A percentile compares a stretch with the other conserved stretches of the same genome.
Evolutionary conservation across 2,797 vertebrate genomes (phyloP).

Genomic region (Salarias fasciatus): DNA sequence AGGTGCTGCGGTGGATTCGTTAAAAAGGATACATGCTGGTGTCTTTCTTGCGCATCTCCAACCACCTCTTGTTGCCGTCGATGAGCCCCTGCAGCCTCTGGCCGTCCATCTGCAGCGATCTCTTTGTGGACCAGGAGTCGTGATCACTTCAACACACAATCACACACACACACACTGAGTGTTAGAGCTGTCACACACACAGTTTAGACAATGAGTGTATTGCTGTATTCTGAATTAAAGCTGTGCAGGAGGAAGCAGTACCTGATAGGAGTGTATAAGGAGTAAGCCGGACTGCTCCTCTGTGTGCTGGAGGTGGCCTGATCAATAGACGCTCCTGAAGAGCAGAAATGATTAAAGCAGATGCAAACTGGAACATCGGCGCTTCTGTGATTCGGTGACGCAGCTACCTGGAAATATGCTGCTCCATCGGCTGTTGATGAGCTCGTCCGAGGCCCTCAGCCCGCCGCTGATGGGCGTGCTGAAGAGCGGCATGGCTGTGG

Average conservation of each 20-base stretch:
- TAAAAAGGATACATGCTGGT: constrained; percentile 89
- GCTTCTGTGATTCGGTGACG: constrained; percentile 3
- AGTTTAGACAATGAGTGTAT: neutral
- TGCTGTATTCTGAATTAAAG: neutral
- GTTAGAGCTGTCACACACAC: too few relatives aligned
- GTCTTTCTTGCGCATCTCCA: constrained; percentile 87
- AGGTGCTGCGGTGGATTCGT: neutral
- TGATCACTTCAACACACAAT: constrained; percentile 76
- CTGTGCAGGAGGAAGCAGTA: constrained; percentile 31
- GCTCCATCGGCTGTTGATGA: constrained; percentile 84
- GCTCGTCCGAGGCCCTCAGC: constrained; percentile 70
- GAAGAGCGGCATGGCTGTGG: constrained; percentile 51
- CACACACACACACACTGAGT: constrained; percentile 5
- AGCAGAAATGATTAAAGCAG: constrained; percentile 19
- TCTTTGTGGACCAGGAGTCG: constrained; percentile 68
- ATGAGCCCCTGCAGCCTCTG: constrained; percentile 85
- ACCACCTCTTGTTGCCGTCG: constrained; percentile 90
- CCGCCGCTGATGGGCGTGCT: constrained; percentile 35
- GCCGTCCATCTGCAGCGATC: constrained; percentile 62
- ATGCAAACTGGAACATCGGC: neutral
- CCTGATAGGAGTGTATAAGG: constrained; percentile 71
- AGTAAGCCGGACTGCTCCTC: constrained; percentile 50
- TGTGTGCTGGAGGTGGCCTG: constrained; percentile 36
- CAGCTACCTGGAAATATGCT: constrained; percentile 87
- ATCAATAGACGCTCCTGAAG: constrained; percentile 68